phyloP scores from a whole-genome alignment of 2,797 vertebrate species.

The Phataginus tetradactyla region DNA sequence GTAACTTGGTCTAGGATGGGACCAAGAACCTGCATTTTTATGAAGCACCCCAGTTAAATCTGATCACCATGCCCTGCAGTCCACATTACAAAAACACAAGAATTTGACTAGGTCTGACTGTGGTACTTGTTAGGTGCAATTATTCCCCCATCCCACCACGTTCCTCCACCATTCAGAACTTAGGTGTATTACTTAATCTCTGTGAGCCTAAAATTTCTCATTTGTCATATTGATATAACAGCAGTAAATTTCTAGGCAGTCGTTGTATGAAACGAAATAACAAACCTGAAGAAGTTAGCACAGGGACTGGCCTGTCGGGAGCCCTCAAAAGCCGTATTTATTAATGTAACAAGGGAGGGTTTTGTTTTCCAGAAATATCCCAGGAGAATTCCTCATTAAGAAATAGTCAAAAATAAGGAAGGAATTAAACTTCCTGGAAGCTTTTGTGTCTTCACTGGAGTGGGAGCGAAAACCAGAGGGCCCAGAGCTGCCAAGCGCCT shows the following conservation, averaged over 20 bases:
- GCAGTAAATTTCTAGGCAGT: not conserved
- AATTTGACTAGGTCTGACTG: not conserved
- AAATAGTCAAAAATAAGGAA: not conserved
- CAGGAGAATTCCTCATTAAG: conserved; percentile 5
- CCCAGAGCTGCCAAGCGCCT: not conserved
- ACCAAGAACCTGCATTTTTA: not conserved
- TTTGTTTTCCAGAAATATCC: not conserved
- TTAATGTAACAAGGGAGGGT: not conserved
- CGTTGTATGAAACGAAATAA: not conserved
- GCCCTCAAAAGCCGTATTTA: not conserved
- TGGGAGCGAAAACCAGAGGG: not conserved
- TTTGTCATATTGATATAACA: not conserved
- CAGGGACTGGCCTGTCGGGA: not conserved
- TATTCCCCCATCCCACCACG: too few relatives aligned
- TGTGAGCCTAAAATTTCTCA: not conserved
- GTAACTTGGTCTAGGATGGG: not conserved
- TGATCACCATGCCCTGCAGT: not conserved
- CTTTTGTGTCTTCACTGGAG: not conserved
- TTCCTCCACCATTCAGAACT: not conserved
- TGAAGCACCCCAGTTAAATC: not conserved
- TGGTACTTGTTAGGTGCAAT: not conserved
- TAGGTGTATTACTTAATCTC: not conserved
- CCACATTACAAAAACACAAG: not conserved
- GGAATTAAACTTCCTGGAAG: not conserved
- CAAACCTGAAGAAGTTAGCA: not conserved